A percentile compares a stretch with the other conserved stretches of the same genome.
These are phyloP conservation scores for Calypte anna DNA, from an alignment of 2,113 vertebrate species.

Conservation along the genomic window DNA sequence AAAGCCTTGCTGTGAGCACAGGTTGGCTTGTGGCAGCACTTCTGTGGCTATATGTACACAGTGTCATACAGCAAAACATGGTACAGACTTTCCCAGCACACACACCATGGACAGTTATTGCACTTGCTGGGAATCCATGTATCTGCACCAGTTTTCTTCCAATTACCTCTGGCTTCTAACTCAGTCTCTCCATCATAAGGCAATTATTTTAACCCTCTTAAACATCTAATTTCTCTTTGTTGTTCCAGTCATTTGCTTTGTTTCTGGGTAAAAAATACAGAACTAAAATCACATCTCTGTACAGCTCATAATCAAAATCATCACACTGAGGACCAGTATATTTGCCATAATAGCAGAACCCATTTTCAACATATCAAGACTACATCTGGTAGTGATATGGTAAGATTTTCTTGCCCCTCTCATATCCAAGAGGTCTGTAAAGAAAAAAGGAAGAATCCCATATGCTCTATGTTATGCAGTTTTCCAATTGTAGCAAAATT, in stretches of 20 bases:
- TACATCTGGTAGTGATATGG: not conserved
- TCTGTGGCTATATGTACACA: not conserved
- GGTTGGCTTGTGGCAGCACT: not conserved
- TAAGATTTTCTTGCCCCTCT: not conserved
- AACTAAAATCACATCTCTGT: not conserved
- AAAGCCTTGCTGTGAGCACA: constrained; percentile 9
- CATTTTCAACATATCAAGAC: not conserved
- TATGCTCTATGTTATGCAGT: not conserved
- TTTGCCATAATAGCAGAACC: not conserved
- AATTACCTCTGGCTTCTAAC: not conserved
- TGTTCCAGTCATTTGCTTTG: not conserved
- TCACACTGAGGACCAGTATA: not conserved
- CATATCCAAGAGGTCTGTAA: not conserved
- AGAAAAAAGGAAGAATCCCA: not conserved
- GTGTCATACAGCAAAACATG: not conserved
- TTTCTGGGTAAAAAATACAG: not conserved
- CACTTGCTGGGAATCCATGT: not conserved
- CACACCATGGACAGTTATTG: not conserved
- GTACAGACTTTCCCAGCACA: not conserved
- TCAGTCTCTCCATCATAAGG: not conserved
- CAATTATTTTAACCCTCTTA: not conserved
- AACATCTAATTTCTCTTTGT: not conserved
- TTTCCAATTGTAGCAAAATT: not conserved
- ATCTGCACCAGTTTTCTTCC: not conserved
- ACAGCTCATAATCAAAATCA: not conserved